phyloP scores from a whole-genome alignment of 2,797 vertebrate species.

The Lerista edwardsae region DNA sequence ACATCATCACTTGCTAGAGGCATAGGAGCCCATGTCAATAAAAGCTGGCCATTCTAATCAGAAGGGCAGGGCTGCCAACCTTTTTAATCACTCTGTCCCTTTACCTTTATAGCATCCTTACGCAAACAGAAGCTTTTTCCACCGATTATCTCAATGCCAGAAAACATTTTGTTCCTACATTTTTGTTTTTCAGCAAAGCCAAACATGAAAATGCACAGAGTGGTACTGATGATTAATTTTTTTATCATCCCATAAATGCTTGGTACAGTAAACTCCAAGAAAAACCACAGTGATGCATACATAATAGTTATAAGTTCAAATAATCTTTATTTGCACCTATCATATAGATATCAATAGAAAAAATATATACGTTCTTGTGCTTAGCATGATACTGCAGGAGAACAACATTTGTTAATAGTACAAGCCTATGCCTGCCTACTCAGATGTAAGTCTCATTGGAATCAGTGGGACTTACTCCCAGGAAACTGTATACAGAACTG shows the following conservation, averaged over 20 bases:
- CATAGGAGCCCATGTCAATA: not conserved
- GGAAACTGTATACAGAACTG: no score
- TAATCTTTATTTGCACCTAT: not conserved
- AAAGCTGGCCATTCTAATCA: not conserved
- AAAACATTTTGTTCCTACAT: not conserved
- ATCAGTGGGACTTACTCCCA: no score
- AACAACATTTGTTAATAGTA: not conserved
- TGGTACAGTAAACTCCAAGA: not conserved
- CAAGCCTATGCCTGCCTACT: no score
- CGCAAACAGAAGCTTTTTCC: not conserved
- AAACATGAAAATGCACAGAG: no score
- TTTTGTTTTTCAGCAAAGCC: not conserved
- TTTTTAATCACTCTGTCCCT: not conserved
- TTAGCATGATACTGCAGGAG: not conserved
- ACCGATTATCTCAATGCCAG: not conserved
- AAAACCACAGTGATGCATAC: not conserved
- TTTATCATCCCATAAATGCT: not conserved
- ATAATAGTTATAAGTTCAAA: not conserved
- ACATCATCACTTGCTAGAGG: not conserved
- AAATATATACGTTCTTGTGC: not conserved
- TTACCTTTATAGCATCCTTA: not conserved
- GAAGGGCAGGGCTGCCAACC: not conserved
- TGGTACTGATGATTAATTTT: not conserved
- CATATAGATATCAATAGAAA: not conserved
- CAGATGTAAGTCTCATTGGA: no score